Conservation (phyloP, 2,888 invertebrate species). For the Dicranocentrus wangi region DNA sequence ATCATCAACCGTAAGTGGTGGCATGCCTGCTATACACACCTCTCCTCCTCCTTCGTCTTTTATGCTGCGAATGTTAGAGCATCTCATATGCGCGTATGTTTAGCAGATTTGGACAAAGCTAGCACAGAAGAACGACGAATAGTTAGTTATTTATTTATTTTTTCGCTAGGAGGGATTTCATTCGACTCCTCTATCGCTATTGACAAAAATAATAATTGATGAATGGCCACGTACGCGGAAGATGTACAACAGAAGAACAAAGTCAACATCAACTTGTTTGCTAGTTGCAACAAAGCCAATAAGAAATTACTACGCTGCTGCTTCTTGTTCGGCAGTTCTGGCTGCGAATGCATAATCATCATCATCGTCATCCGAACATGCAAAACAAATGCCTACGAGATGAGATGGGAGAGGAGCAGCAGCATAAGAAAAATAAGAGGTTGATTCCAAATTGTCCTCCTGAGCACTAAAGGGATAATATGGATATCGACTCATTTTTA, state of each 20-base stretch:
- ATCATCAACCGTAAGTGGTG: conserved; percentile 9
- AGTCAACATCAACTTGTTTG: conserved; percentile 24
- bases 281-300: neutral
- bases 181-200: too few relatives aligned
- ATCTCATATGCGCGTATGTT: neutral
- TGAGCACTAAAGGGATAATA: neutral
- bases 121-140: too few relatives aligned
- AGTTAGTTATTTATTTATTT: too few relatives aligned
- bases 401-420: too few relatives aligned
- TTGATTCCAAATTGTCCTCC: neutral
- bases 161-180: too few relatives aligned
- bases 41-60: neutral
- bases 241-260: conserved; percentile 35
- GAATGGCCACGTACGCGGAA: conserved; percentile 60
- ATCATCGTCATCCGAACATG: too few relatives aligned
- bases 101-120: conserved; percentile 48
- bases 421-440: too few relatives aligned
- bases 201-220: conserved; percentile 59
- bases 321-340: too few relatives aligned
- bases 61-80: too few relatives aligned
- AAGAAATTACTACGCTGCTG: conserved; percentile 1
- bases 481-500: too few relatives aligned
- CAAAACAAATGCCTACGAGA: too few relatives aligned
- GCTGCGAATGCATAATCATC: too few relatives aligned
- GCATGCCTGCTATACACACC: neutral